These are phyloP conservation scores for Dendrocincla tyrannina DNA, from an alignment of 2,797 vertebrate genomes.

Conservation along the genomic window DNA sequence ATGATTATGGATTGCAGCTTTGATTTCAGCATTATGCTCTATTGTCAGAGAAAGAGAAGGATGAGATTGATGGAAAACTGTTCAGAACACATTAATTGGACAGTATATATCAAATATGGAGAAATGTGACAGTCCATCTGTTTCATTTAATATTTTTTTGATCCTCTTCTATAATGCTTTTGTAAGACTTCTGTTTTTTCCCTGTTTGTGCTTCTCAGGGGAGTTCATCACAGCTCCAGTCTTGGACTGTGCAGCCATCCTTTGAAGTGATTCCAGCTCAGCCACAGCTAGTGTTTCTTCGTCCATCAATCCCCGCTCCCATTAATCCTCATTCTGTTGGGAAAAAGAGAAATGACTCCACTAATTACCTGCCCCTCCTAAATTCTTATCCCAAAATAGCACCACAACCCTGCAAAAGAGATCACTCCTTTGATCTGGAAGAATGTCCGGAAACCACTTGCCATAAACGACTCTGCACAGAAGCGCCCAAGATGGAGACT, in stretches of 20 bases:
- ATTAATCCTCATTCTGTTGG: conserved; percentile 64
- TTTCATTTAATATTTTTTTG: not conserved
- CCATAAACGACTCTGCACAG: conserved; percentile 67
- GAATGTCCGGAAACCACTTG: conserved; percentile 40
- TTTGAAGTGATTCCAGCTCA: conserved; percentile 85
- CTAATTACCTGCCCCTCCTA: conserved; percentile 81
- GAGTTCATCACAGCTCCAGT: conserved; percentile 75
- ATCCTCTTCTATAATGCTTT: not conserved
- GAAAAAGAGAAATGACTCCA: conserved; percentile 78
- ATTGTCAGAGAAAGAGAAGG: not conserved
- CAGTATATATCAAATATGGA: not conserved
- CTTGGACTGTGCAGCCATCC: conserved; percentile 85
- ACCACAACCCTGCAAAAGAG: conserved; percentile 80
- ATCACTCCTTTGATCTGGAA: conserved; percentile 56
- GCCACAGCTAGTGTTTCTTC: conserved; percentile 86
- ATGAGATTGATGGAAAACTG: not conserved
- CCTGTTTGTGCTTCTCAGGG: conserved; percentile 69
- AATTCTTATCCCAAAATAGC: conserved; percentile 90
- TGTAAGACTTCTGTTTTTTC: not conserved
- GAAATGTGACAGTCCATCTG: not conserved
- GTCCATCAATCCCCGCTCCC: conserved; percentile 78
- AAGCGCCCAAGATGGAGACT: conserved; percentile 41
- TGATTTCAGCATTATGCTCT: not conserved
- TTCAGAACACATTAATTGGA: not conserved
- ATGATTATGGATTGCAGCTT: not conserved